phyloP scores from a whole-genome alignment of 2,113 vertebrate genomes.

The Oceanites oceanicus region DNA sequence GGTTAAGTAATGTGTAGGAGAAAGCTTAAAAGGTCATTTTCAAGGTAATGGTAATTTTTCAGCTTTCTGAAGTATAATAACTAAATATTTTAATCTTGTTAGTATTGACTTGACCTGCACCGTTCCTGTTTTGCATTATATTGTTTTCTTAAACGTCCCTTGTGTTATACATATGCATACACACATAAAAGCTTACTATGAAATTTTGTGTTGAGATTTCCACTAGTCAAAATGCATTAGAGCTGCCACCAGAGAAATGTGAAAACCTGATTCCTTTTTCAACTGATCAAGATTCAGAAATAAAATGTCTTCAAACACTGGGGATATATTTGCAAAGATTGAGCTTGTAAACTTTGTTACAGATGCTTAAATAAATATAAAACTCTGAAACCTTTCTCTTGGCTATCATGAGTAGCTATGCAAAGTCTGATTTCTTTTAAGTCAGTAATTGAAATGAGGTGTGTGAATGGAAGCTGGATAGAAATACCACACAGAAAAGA shows the following conservation, averaged over 20 bases:
- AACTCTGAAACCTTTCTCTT: not conserved
- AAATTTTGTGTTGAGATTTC: not conserved
- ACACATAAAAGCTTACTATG: not conserved
- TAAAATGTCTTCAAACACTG: not conserved
- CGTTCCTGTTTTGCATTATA: not conserved
- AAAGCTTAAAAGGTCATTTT: conserved; percentile 9
- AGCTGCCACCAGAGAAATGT: not conserved
- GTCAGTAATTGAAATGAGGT: not conserved
- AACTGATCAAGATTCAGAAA: conserved; percentile 1
- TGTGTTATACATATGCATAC: not conserved
- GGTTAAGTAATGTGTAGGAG: not conserved
- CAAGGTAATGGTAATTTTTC: not conserved
- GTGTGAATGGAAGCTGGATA: not conserved
- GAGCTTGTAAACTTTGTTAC: not conserved
- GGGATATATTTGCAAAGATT: not conserved
- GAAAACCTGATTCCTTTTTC: not conserved
- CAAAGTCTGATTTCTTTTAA: not conserved
- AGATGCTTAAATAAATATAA: conserved; percentile 12
- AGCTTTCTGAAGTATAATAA: not conserved
- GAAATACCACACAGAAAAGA: conserved; percentile 3
- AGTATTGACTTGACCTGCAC: not conserved
- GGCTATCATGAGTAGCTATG: not conserved
- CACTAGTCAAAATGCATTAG: not conserved
- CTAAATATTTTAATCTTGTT: not conserved
- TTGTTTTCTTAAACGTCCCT: not conserved